Percentiles rank a stretch among this genome's conserved stretches.
Evolutionary conservation across 2,113 vertebrate genomes (phyloP).

Genomic region (Gambusia affinis): DNA sequence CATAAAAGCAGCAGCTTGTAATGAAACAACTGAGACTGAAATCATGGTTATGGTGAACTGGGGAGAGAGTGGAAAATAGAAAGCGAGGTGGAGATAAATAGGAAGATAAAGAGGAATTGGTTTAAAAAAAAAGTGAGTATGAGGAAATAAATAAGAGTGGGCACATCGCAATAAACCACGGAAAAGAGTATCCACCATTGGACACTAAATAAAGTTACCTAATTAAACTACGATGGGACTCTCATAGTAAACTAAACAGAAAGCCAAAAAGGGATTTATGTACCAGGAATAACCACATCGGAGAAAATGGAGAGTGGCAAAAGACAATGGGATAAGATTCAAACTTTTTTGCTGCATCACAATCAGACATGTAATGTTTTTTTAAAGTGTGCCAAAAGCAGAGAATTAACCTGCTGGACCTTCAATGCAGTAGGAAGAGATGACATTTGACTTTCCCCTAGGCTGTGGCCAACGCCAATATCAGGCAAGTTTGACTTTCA

Average conservation of each 20-base stretch:
- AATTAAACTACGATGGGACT: conserved; percentile 62
- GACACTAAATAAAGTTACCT: conserved; percentile 66
- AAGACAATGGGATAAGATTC: background rate
- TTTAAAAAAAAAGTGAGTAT: conserved; percentile 38
- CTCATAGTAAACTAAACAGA: conserved; percentile 56
- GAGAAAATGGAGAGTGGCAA: background rate
- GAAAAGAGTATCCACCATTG: conserved; percentile 46
- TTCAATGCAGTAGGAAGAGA: background rate
- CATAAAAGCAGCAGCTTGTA: conserved; percentile 79
- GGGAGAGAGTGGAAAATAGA: conserved; percentile 50
- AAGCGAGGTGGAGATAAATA: conserved; percentile 39
- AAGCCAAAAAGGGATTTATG: conserved; percentile 20
- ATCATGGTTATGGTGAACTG: conserved; percentile 75
- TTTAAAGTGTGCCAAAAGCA: background rate
- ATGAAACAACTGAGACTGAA: conserved; percentile 77
- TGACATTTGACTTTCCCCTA: background rate
- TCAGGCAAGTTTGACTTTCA: background rate
- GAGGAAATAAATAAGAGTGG: conserved; percentile 62
- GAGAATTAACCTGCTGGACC: background rate
- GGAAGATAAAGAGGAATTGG: conserved; percentile 31
- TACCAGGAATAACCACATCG: conserved; percentile 17
- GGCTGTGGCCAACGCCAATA: background rate
- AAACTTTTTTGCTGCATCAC: background rate
- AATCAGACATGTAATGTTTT: background rate
- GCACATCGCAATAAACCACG: conserved; percentile 60